Evolutionary conservation across 2,797 vertebrate species (phyloP).

Genomic region (Schizopygopsis pylzovi): DNA sequence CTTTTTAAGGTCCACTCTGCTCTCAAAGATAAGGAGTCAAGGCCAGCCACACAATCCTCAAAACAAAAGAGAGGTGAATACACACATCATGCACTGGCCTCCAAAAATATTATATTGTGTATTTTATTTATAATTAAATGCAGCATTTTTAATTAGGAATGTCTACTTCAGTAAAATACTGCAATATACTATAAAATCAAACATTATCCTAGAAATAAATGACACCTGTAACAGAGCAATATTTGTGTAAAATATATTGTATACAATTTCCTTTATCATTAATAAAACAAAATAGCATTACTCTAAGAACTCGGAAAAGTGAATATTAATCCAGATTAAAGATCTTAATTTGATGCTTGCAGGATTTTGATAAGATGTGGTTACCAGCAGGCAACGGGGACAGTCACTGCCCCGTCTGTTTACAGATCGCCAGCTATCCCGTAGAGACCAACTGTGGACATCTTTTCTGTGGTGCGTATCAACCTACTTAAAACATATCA

Average conservation of each 20-base stretch:
- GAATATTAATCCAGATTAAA: neutral
- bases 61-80: constrained; percentile 61
- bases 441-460: constrained; percentile 88
- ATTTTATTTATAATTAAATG: neutral
- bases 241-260: neutral
- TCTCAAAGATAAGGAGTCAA: constrained; percentile 56
- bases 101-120: neutral
- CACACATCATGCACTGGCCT: neutral
- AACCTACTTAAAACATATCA: neutral
- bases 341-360: neutral
- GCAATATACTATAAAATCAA: neutral
- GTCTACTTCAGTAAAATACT: neutral
- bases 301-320: neutral
- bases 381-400: constrained; percentile 69
- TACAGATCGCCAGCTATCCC: constrained; percentile 79
- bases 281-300: neutral
- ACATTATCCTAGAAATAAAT: neutral
- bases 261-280: neutral
- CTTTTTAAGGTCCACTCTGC: constrained; percentile 59
- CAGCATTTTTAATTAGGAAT: neutral
- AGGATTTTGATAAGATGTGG: constrained; percentile 68
- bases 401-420: constrained; percentile 82
- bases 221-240: neutral
- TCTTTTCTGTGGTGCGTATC: constrained; percentile 83
- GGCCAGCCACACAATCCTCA: constrained; percentile 51